Conservation (phyloP, 2,113 vertebrate species). For the Oxyruncus cristatus region DNA sequence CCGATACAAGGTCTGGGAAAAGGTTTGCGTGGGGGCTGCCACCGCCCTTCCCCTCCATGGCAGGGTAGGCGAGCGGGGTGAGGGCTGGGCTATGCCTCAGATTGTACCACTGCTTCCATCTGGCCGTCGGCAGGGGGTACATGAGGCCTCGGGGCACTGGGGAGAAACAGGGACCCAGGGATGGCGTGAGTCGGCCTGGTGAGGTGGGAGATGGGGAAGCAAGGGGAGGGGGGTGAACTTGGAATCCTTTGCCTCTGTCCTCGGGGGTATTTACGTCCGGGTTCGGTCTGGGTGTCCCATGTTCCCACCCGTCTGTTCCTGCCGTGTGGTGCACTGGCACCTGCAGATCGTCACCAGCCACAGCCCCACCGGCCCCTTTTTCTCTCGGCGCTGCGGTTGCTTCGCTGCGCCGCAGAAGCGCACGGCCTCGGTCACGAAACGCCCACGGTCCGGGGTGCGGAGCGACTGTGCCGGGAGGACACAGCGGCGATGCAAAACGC, state of each 20-base stretch:
- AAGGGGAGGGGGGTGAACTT: rapidly evolving
- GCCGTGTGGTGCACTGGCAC: background rate
- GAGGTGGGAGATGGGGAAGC: background rate
- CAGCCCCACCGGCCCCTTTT: background rate
- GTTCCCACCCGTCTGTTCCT: background rate
- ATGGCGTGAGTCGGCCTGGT: rapidly evolving
- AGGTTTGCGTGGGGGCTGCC: background rate
- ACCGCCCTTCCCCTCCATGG: rapidly evolving
- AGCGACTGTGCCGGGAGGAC: background rate
- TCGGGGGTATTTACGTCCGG: rapidly evolving
- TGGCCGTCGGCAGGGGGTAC: background rate
- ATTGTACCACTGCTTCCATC: background rate
- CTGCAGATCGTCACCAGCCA: background rate
- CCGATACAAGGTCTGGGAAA: background rate
- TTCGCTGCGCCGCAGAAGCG: rapidly evolving
- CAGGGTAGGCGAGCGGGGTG: rapidly evolving
- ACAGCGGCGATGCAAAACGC: background rate
- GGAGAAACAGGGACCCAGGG: background rate
- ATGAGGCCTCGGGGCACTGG: background rate
- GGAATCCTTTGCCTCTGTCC: background rate
- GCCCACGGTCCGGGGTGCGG: background rate
- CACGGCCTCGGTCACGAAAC: rapidly evolving
- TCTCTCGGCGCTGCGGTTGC: background rate
- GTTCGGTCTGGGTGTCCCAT: background rate
- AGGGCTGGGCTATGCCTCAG: background rate